These are phyloP conservation scores for Alloscopus bannaensis DNA, from an alignment of 2,888 invertebrate genomes.

Conservation along the genomic window DNA sequence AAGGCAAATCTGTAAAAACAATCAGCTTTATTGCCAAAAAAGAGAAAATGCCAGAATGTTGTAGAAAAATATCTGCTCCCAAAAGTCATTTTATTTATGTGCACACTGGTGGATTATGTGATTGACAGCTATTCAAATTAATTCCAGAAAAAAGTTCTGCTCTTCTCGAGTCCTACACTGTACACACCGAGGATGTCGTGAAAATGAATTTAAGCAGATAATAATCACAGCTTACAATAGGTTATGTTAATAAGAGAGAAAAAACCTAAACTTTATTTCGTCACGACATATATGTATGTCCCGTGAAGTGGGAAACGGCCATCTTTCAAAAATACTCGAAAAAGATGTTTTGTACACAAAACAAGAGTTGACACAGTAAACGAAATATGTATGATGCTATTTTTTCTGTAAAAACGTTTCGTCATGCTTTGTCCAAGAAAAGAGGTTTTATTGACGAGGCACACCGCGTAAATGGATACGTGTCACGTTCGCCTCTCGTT, in stretches of 20 bases:
- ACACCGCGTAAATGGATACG: too few relatives aligned
- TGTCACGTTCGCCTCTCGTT: too few relatives aligned
- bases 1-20: too few relatives aligned
- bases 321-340: not conserved
- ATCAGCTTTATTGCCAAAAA: too few relatives aligned
- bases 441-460: slow-evolving; percentile 20
- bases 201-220: not conserved
- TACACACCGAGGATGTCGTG: not conserved
- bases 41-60: slow-evolving; percentile 8
- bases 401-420: too few relatives aligned
- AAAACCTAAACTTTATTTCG: slow-evolving; percentile 47
- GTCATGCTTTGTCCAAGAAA: slow-evolving; percentile 2
- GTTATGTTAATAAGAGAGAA: slow-evolving; percentile 17
- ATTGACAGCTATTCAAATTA: slow-evolving; percentile 20
- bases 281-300: slow-evolving; percentile 39
- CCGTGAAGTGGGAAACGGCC: slow-evolving; percentile 19
- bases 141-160: slow-evolving; percentile 23
- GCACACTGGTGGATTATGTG: not conserved
- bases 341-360: not conserved
- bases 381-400: too few relatives aligned
- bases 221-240: not conserved
- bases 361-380: not conserved
- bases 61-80: not conserved
- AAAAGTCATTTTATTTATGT: slow-evolving; percentile 31
- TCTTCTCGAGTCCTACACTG: not conserved